Conservation (phyloP, 2,113 vertebrate genomes). For the Dicaeum eximium region DNA sequence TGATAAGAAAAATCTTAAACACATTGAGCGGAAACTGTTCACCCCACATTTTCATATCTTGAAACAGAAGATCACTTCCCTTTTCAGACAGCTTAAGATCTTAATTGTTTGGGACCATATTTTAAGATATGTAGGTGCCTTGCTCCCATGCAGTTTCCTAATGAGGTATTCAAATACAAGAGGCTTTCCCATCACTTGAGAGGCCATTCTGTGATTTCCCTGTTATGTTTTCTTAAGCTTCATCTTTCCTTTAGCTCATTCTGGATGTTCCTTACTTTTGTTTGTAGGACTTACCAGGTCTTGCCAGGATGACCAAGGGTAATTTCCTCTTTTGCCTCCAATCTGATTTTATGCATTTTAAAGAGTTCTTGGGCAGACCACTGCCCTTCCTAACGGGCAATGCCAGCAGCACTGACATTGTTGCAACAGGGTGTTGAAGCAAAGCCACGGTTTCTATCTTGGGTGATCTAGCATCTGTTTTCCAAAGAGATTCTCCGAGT, state of each 20-base stretch:
- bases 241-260: neutral
- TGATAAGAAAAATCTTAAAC: neutral
- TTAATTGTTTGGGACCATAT: neutral
- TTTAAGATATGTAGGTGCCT: neutral
- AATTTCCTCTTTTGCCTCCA: neutral
- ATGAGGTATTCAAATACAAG: neutral
- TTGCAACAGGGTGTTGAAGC: neutral
- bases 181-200: neutral
- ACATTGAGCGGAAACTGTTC: neutral
- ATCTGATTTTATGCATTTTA: neutral
- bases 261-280: neutral
- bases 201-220: neutral
- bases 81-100: neutral
- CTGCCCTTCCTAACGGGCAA: neutral
- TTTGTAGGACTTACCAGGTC: neutral
- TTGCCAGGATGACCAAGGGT: neutral
- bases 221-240: neutral
- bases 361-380: neutral
- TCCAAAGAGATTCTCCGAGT: neutral
- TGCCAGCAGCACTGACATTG: fast-evolving
- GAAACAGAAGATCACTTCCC: neutral
- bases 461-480: neutral
- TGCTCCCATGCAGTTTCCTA: neutral
- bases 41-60: neutral
- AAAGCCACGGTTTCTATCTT: neutral